Evolutionary conservation across 2,797 vertebrate species (phyloP).

Genomic region (Spinus pinus): DNA sequence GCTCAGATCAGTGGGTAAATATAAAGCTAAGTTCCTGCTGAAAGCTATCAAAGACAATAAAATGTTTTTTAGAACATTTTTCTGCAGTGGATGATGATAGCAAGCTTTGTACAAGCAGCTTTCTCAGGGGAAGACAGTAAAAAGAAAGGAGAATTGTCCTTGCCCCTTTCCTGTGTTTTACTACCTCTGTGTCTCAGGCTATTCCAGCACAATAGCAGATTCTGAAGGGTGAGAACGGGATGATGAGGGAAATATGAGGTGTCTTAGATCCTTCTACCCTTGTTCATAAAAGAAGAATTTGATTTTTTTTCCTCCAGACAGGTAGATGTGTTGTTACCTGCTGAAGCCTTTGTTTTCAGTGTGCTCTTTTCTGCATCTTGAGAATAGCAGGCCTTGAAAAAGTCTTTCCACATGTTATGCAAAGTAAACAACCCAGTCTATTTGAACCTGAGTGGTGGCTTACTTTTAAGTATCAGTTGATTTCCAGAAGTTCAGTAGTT

Average conservation of each 20-base stretch:
- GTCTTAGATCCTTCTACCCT: not conserved
- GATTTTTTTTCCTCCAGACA: not conserved
- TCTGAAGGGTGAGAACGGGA: not conserved
- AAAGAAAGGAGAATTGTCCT: not conserved
- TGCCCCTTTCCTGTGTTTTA: not conserved
- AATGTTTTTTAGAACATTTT: not conserved
- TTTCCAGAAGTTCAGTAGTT: not conserved
- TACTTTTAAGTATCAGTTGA: not conserved
- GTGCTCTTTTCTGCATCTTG: not conserved
- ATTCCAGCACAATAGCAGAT: not conserved
- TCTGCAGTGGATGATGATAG: not conserved
- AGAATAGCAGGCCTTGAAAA: not conserved
- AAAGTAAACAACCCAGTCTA: not conserved
- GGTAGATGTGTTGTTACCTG: not conserved
- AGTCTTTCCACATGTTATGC: not conserved
- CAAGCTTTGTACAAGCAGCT: not conserved
- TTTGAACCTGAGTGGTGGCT: not conserved
- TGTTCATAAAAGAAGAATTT: not conserved
- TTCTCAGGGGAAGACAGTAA: not conserved
- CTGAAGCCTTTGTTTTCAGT: not conserved
- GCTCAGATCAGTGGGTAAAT: not conserved
- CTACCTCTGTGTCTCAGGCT: not conserved
- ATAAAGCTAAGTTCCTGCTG: not conserved
- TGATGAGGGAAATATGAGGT: not conserved
- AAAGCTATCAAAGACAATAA: not conserved